A percentile compares a stretch with the other conserved stretches of the same genome.
phyloP scores from a whole-genome alignment of 2,113 vertebrate species.

The Uria lomvia region DNA sequence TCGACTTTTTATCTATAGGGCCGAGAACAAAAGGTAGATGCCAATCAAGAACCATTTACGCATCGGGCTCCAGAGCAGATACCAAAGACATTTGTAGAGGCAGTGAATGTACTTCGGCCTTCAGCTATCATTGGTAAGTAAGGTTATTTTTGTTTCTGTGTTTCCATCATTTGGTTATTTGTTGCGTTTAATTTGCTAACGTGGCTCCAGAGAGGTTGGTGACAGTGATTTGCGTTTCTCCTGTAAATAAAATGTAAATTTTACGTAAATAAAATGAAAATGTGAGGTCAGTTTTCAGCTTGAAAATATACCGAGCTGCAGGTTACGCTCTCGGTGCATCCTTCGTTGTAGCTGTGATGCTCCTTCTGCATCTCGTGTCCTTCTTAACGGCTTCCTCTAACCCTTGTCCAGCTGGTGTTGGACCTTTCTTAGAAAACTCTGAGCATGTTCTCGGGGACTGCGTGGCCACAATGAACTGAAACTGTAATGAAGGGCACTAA shows the following conservation, averaged over 20 bases:
- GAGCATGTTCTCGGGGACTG: neutral
- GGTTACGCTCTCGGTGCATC: neutral
- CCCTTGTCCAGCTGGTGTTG: neutral
- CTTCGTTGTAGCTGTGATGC: neutral
- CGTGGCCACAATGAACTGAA: neutral
- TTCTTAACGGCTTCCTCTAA: neutral
- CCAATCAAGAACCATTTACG: constrained; percentile 85
- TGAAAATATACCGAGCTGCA: neutral
- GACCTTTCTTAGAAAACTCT: neutral
- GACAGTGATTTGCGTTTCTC: neutral
- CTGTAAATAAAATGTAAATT: neutral
- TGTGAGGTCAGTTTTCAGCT: rapidly evolving
- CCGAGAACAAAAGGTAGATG: constrained; percentile 76
- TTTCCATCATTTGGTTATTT: rapidly evolving
- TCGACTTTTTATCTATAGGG: constrained; percentile 67
- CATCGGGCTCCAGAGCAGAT: constrained; percentile 78
- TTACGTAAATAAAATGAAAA: neutral
- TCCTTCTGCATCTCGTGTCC: neutral
- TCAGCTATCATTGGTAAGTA: constrained; percentile 91
- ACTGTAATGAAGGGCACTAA: neutral
- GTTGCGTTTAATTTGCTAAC: neutral
- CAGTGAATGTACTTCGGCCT: constrained; percentile 87
- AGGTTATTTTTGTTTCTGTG: neutral
- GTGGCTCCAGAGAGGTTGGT: neutral
- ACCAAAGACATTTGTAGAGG: constrained; percentile 85